Evolutionary conservation across 2,797 vertebrate species (phyloP), one percentile per base, ranked within the genome.

Genomic region (Amblyopsis hoosieri): DNA sequence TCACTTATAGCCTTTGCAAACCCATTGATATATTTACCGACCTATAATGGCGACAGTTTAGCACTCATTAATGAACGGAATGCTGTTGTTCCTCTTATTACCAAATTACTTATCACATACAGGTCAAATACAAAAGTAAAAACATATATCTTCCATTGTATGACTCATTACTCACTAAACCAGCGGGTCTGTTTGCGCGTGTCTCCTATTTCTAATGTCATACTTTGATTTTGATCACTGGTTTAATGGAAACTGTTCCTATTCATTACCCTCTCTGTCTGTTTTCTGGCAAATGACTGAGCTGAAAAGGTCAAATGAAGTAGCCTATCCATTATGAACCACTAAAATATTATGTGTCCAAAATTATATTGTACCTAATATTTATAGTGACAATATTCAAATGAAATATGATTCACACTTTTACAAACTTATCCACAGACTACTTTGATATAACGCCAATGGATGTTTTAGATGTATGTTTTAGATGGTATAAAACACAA

Each of bases 151-250:
- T 12, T 2, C 37, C 37, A 10, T 42, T 46, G 66, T 64, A 42
- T 14, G 60, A 45, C 54, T 45, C 37, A 23, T 42, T 51, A 29
- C 23, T 45, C 77, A 71, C 62, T 42, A 19, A 0, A 56, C 13
- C 45, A 14, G 1, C 60, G 37, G 54, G 14, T 62, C 57, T n/a
- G 33, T 45, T 12, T 55, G 54, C 62, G 29, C 48, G 64, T 60
- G 68, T 62, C 52, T 31, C 9, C 42, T 50, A 29, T 52, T 33
- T 51, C 3, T 54, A 37, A 42, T 60, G 33, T 12, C 23, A 42
- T 52, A 31, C 15, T 72, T 60, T 62, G 19, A 64, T 1, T 31
- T 23, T 13, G 2, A 23, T 60, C 45, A 47, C 12, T 45, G 56
- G 23, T 29, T 29, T 29, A 29, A 29, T 37, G 10, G 31, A 60